Evolutionary conservation across 2,888 invertebrate species (phyloP).

Genomic region (Periphyllus acericola): DNA sequence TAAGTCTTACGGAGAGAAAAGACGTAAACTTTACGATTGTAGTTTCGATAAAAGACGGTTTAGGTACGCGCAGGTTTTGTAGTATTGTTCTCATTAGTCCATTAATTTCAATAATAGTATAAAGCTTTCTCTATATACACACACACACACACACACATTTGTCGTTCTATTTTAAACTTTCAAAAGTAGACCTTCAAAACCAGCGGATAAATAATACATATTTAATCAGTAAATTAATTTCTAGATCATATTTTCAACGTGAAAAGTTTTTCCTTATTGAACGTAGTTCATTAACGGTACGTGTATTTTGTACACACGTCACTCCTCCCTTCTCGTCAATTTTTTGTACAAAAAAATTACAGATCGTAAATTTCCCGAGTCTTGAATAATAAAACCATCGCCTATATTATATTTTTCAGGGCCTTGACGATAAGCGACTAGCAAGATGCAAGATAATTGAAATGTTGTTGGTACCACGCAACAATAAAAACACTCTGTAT

Average conservation of each 20-base stretch:
- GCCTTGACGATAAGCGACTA: too few species aligned
- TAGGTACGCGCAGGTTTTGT: neutral
- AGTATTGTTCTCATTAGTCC: slow-evolving; percentile 17
- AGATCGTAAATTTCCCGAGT: too few species aligned
- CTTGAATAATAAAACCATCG: too few species aligned
- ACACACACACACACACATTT: too few species aligned
- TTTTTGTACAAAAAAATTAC: too few species aligned
- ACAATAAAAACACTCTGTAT: too few species aligned
- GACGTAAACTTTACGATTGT: neutral
- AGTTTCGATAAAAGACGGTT: slow-evolving; percentile 6
- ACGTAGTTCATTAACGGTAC: neutral
- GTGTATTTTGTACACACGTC: too few species aligned
- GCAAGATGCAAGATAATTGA: too few species aligned
- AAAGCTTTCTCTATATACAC: neutral
- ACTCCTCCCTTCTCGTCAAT: too few species aligned
- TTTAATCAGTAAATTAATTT: neutral
- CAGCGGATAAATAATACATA: neutral
- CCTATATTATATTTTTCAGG: too few species aligned
- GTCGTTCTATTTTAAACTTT: slow-evolving; percentile 1
- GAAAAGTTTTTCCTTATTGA: neutral
- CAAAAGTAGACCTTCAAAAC: slow-evolving; percentile 9
- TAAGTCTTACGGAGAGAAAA: neutral
- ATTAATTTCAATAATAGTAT: slow-evolving; percentile 24
- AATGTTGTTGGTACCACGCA: too few species aligned
- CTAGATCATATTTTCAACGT: neutral